Conservation (phyloP, 2,888 invertebrate genomes). For the Alviniconcha strummeri region DNA sequence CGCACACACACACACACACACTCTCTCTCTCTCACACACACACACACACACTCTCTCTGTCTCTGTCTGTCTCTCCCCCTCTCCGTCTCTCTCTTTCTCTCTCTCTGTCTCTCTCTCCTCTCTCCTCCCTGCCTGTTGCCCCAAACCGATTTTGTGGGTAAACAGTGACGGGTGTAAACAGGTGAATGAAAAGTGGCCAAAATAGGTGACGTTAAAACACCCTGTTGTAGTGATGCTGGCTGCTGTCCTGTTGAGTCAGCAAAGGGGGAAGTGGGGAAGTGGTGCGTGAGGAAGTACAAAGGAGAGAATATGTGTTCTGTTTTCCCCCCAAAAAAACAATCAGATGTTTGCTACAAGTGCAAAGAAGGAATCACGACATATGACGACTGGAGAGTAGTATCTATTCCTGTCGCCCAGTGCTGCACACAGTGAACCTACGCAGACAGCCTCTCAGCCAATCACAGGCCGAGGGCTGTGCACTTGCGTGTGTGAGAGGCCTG, state of each 20-base stretch:
- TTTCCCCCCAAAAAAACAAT: too few relatives aligned
- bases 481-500: not conserved
- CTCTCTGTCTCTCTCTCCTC: constrained; percentile 23
- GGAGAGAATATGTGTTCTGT: not conserved
- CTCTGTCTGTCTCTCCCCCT: not conserved
- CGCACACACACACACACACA: too few relatives aligned
- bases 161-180: too few relatives aligned
- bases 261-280: not conserved
- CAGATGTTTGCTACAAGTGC: too few relatives aligned
- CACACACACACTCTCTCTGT: too few relatives aligned
- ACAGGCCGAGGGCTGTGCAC: not conserved
- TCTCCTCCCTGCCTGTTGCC: not conserved
- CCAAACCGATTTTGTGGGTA: too few relatives aligned
- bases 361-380: too few relatives aligned
- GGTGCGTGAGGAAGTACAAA: not conserved
- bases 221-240: too few relatives aligned
- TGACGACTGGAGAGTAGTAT: not conserved
- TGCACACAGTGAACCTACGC: constrained; percentile 24
- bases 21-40: too few relatives aligned
- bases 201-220: too few relatives aligned
- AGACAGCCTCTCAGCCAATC: constrained; percentile 8
- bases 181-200: too few relatives aligned
- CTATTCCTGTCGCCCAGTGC: not conserved
- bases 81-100: constrained; percentile 2
- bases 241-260: not conserved